These are phyloP conservation scores for Pipistrellus pygmaeus DNA, from an alignment of 2,797 vertebrate genomes.

Conservation along the genomic window DNA sequence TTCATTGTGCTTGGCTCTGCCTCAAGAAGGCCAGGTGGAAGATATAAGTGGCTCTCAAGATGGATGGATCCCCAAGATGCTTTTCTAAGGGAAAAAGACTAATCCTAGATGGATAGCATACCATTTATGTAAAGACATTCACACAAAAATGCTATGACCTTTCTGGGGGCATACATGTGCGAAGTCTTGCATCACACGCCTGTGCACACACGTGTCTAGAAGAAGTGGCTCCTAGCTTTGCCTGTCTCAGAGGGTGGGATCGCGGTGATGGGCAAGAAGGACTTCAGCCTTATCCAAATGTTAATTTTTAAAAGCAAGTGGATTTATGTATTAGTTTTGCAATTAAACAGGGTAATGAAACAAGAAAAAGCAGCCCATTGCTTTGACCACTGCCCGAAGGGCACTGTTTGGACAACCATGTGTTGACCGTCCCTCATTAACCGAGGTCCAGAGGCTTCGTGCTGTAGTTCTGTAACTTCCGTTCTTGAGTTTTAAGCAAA, in stretches of 20 bases:
- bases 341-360: background rate
- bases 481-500: background rate
- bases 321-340: background rate
- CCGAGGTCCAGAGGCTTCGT: background rate
- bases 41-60: background rate
- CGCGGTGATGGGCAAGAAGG: background rate
- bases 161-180: background rate
- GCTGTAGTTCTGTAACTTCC: background rate
- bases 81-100: slow-evolving; percentile 28
- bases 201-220: background rate
- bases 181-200: no score
- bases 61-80: background rate
- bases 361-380: background rate
- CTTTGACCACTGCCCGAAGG: background rate
- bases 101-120: background rate
- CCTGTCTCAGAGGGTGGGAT: background rate
- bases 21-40: background rate
- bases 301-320: slow-evolving; percentile 8
- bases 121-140: background rate
- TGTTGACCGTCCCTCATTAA: fast-evolving
- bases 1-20: background rate
- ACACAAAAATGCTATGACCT: background rate
- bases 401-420: background rate
- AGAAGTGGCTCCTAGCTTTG: background rate
- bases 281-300: background rate